Evolutionary conservation across 2,888 invertebrate species (phyloP).

Genomic region (Euproctis similis): DNA sequence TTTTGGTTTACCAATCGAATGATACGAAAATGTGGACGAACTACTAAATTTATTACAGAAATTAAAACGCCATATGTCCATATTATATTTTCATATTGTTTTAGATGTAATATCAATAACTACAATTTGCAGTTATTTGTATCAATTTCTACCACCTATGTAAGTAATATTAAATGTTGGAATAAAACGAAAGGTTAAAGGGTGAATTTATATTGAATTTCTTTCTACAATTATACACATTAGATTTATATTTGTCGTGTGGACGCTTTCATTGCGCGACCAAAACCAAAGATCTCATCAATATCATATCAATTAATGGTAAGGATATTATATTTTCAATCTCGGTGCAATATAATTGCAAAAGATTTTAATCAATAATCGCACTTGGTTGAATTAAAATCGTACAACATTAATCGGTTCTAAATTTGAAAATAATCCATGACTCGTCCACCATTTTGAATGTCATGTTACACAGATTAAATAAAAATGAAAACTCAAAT

Average conservation of each 20-base stretch:
- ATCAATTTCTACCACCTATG: too few relatives aligned
- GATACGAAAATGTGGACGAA: too few relatives aligned
- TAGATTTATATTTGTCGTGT: conserved; percentile 50
- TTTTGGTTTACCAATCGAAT: too few relatives aligned
- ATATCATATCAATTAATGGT: conserved; percentile 26
- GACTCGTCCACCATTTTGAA: conserved; percentile 17
- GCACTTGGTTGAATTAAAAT: conserved; percentile 42
- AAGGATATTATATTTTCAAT: conserved; percentile 40
- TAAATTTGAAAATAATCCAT: conserved; percentile 18
- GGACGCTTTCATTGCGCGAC: too few relatives aligned
- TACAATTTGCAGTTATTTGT: too few relatives aligned
- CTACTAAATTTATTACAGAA: too few relatives aligned
- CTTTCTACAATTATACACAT: conserved; percentile 70
- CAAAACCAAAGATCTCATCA: conserved; percentile 28
- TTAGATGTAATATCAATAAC: too few relatives aligned
- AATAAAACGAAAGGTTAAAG: conserved; percentile 42
- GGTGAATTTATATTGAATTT: conserved; percentile 72
- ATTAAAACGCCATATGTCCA: too few relatives aligned
- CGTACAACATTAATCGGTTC: conserved; percentile 18
- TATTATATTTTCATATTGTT: too few relatives aligned
- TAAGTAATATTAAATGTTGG: too few relatives aligned
- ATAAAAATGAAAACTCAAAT: conserved; percentile 10
- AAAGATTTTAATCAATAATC: conserved; percentile 48
- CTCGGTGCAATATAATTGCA: conserved; percentile 31
- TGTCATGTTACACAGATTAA: conserved; percentile 16